Base-by-base conservation (phyloP, 2,888 invertebrate species). In the Cerceris ruficornis region DNA sequence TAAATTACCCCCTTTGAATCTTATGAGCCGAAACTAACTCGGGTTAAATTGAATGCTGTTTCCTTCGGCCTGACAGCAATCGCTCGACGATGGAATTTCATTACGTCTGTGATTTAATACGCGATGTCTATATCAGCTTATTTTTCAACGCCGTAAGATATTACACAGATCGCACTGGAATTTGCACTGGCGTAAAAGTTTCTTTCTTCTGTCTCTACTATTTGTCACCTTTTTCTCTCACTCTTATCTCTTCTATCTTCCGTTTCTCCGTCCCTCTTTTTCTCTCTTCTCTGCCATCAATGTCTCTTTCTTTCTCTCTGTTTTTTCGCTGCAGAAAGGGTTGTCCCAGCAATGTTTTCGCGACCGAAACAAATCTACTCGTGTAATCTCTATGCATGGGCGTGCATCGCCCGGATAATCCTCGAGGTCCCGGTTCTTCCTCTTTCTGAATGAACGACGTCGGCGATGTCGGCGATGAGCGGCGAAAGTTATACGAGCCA, bases 401-500 rank as follows among this genome's bases (percentile, higher is more conserved):
- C 68, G 68, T 59, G 61, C 55, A 62, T 72, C 69, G 69, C 43
- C 66, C 54, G 28, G 14, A 42, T 43, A 11, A 54, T 71, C 64
- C 43, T 42, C 54, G 41, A 7, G 57, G 61, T 62, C 69, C 49
- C 60, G 57, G 64, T 69, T 67, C 66, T 66, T 69, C 68, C 55
- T 61, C 66, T 59, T 69, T 69, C 64, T 68, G 75, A 80, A 75
- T 75, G 78, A 75, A 78, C 70, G 62, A 73, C 55, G 74, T 41
- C 46, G 59, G 41, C 70, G 67, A 77, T 77, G 59, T 57, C 64
- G 62, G 66, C 49, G 82, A 85, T 77, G 81, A 81, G 71, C 81
- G 75, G 87, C 86, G 86, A 87, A 88, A 88, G 84, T 88, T 88
- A 86, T 85, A 28, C 28, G 86, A 85, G 87, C 78, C 78, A 77